Evolutionary conservation across 2,113 vertebrate species (phyloP).

Genomic region (Pelodiscus sinensis): DNA sequence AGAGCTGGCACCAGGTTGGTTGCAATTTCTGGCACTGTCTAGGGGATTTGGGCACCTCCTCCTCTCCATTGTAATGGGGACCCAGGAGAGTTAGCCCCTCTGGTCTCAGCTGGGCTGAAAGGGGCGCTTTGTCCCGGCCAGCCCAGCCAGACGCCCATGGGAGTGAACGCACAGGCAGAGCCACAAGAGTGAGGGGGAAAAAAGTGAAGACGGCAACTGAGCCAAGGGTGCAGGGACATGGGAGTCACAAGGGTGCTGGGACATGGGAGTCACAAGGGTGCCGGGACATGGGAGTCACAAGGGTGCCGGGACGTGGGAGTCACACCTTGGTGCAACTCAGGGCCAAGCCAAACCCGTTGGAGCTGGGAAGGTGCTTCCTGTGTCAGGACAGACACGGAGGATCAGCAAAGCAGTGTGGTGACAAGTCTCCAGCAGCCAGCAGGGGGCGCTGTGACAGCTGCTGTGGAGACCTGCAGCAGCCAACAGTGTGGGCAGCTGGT

Average conservation of each 20-base stretch:
- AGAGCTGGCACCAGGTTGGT: neutral
- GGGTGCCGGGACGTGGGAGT: neutral
- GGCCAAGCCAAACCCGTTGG: neutral
- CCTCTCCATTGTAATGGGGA: neutral
- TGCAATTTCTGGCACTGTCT: neutral
- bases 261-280: accelerated
- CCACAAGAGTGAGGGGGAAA: neutral
- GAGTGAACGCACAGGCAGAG: neutral
- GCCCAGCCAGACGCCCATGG: neutral
- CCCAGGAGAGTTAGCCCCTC: neutral
- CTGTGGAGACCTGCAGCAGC: neutral
- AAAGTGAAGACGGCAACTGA: neutral
- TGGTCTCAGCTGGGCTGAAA: neutral
- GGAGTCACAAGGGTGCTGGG: neutral
- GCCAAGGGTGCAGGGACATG: neutral
- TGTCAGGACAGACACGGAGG: neutral
- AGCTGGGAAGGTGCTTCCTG: neutral
- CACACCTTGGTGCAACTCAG: neutral
- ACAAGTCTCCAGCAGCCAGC: neutral
- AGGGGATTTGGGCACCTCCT: neutral
- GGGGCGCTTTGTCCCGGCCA: neutral
- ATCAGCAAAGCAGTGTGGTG: neutral
- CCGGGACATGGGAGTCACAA: neutral
- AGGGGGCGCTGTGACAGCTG: neutral
- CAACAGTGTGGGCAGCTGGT: too few relatives aligned